phyloP scores from a whole-genome alignment of 2,888 invertebrate genomes.

The Elmis aenea region DNA sequence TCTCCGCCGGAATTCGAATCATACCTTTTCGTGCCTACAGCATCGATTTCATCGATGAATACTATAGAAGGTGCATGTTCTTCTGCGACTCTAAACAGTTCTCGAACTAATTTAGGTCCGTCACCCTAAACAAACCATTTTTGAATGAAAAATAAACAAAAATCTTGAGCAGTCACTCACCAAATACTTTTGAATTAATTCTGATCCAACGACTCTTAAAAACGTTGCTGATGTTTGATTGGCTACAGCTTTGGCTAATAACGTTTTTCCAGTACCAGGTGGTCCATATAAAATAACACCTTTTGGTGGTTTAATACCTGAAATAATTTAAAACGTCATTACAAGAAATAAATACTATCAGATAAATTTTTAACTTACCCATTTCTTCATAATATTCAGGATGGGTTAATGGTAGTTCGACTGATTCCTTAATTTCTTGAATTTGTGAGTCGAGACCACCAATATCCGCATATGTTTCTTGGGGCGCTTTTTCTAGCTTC shows the following conservation, averaged over 20 bases:
- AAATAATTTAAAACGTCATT: slow-evolving; percentile 7
- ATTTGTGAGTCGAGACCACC: slow-evolving; percentile 97
- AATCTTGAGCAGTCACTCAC: slow-evolving; percentile 45
- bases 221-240: slow-evolving; percentile 99
- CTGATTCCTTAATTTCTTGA: slow-evolving; percentile 97
- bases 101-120: slow-evolving; percentile 96
- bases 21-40: slow-evolving; percentile 96
- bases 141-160: background rate
- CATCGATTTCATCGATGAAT: slow-evolving; percentile 99
- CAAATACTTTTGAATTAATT: slow-evolving; percentile 97
- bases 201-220: slow-evolving; percentile 97
- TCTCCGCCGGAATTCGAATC: slow-evolving; percentile 99
- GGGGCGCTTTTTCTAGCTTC: slow-evolving; percentile 99
- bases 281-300: slow-evolving; percentile 98
- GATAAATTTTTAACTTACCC: slow-evolving; percentile 70
- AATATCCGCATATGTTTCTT: slow-evolving; percentile 98
- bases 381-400: slow-evolving; percentile 99
- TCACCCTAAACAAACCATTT: slow-evolving; percentile 65
- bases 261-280: slow-evolving; percentile 97
- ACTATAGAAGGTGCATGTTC: slow-evolving; percentile 99
- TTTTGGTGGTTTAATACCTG: slow-evolving; percentile 90
- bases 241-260: slow-evolving; percentile 97
- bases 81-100: slow-evolving; percentile 97
- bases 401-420: slow-evolving; percentile 96
- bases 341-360: slow-evolving; percentile 2